Base-by-base conservation (phyloP, 2,113 vertebrate genomes). In the Hippocampus barbouri region DNA sequence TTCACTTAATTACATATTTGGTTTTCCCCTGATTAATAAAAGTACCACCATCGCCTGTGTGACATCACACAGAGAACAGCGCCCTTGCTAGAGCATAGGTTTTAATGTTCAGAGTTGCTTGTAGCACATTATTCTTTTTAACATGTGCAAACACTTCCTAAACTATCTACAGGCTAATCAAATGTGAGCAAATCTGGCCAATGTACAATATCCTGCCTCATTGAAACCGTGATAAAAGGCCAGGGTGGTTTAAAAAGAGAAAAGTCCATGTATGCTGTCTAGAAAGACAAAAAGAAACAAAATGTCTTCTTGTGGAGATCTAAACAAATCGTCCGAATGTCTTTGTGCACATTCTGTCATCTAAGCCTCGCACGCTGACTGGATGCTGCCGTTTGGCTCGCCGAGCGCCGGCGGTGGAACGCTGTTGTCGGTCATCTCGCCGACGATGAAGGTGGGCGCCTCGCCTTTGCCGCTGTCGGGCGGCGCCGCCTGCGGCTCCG, bases 301-400 rank as follows among this genome's bases (percentile, higher is more conserved):
- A 76, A 77, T 38, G 30, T 68, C 56, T 64, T 61, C 30, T 34
- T 57, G 59, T 59, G 76, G 64, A 69, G 75, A 80, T 72, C 53
- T 30, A 74, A 62, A 47, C 3, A 67, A 79, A 84, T 65, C 76
- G 80, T 43, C 66, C 34, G 38, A 68, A 76, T 72, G 74, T 84
- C 80, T 78, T 14, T 78, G 80, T 80, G 79, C 83, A 87, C 84
- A 86, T 84, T 86, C 80, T 82, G 61, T 57, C 68, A 49, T 75
- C 91, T 91, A 96, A 79, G 93, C 93, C 81, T 95, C 93, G 5
- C 92, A 92, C 84, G 94, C 94, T 0, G 91, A 92, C 79, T 96
- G 94, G 40, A 95, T 63, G 78, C 88, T 92, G 66, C 95, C 94
- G 3, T 96, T 97, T 74, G 92, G 86, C 85, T 95, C 94, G 73